These are phyloP conservation scores for Falco berigora DNA, from an alignment of 2,797 vertebrate genomes.

Conservation along the genomic window DNA sequence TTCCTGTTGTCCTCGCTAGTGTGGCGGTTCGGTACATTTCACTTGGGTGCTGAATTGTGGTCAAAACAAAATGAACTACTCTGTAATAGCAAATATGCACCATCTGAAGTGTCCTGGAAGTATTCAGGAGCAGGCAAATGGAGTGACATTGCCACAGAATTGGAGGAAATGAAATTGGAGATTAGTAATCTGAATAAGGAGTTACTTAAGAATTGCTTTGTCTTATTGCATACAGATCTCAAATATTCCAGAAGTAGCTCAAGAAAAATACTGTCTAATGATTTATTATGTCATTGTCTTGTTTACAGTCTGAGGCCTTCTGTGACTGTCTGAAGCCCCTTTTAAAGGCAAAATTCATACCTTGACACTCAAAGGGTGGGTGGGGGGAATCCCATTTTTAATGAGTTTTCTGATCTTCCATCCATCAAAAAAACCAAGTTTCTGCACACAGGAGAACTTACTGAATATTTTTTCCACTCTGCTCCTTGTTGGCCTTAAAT, in stretches of 20 bases:
- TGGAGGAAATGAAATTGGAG: neutral
- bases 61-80: neutral
- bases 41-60: neutral
- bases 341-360: neutral
- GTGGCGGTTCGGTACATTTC: fast-evolving
- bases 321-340: neutral
- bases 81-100: fast-evolving
- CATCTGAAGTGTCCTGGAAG: neutral
- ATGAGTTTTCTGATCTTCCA: neutral
- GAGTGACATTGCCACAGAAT: neutral
- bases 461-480: neutral
- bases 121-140: neutral
- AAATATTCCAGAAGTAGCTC: neutral
- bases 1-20: neutral
- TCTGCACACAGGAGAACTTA: neutral
- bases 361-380: neutral
- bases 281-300: neutral
- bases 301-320: neutral
- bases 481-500: neutral
- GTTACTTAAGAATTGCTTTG: neutral
- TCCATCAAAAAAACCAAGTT: neutral
- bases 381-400: neutral
- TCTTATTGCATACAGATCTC: neutral
- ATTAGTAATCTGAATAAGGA: neutral
- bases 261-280: neutral